These are phyloP conservation scores for Puntigrus tetrazona DNA, from an alignment of 2,113 vertebrate genomes.

Conservation along the genomic window DNA sequence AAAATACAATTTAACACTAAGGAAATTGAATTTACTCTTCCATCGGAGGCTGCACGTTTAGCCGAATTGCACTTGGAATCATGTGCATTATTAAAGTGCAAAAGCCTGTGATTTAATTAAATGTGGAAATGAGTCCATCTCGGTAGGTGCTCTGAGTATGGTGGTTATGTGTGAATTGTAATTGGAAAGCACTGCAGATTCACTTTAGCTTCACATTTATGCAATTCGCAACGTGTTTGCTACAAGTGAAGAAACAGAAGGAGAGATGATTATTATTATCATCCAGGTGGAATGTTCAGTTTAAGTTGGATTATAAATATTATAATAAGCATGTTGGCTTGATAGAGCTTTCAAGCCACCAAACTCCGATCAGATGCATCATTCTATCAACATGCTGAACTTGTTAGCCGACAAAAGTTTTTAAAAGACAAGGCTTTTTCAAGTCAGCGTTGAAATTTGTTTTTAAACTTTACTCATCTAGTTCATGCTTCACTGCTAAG, in stretches of 20 bases:
- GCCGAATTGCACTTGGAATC: neutral
- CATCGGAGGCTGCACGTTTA: neutral
- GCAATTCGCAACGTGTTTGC: neutral
- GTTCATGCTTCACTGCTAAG: neutral
- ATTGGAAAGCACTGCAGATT: slow-evolving; percentile 7
- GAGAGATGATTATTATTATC: neutral
- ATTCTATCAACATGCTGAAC: neutral
- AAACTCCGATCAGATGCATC: neutral
- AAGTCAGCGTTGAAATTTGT: too few relatives aligned
- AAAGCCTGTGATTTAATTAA: neutral
- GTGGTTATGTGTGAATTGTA: neutral
- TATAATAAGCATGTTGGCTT: neutral
- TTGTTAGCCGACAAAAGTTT: too few relatives aligned
- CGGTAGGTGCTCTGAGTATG: neutral
- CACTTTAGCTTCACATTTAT: neutral
- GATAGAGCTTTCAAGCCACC: neutral
- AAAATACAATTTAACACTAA: neutral
- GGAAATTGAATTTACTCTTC: neutral
- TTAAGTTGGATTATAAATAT: neutral
- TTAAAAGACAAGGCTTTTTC: too few relatives aligned
- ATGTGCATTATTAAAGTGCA: neutral
- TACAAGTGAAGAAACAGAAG: slow-evolving; percentile 9
- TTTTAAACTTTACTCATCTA: neutral
- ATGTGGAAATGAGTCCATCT: neutral
- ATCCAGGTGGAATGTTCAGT: neutral